Base-by-base conservation (phyloP, 37 sponge, comb jelly and placozoan genomes). In the Halisarca cf. caerulea region DNA sequence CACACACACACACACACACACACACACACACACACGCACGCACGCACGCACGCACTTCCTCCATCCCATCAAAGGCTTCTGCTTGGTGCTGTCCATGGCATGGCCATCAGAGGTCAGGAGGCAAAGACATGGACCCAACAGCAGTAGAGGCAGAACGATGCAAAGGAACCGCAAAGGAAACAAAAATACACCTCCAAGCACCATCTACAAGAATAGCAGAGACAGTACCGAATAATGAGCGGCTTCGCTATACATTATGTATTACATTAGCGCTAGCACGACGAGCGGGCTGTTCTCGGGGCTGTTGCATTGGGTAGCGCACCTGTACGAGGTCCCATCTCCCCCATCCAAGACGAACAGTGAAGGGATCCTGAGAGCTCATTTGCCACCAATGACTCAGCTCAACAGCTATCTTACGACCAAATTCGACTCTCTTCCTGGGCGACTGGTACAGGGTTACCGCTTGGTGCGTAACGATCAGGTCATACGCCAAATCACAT, bases 21-120 rank as follows among this genome's bases (percentile, higher is more conserved):
- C 64, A 61, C 64, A 61, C 64, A 72, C 80, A 43, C 44, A 61
- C n/a, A 61, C 80, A 79, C 45, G 44, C 18, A 44, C 45, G 7
- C 40, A 17, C 28, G 28, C 34, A 39, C 57, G 17, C 62, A 83
- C 84, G 6, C 58, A 32, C 79, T 79, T 54, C 79, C 43, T 79
- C 79, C 79, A 47, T 47, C 51, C 27, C 4, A 2, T n/a, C 25
- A 54, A 21, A 54, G 79, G n/a, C 11, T 32, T 34, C 75, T 73
- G n/a, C 37, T 34, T 44, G 54, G 51, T 11, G 11, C 51, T 14
- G 51, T 47, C 51, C 6, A 25, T 7, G 24, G n/a, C 4, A 6
- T 44, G 23, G 3, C 54, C 79, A 25, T 47, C 25, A n/a, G 57
- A n/a, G 6, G 32, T 38, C 27, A 79, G 28, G 28, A 17, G 28